Base-by-base conservation (phyloP, 2,113 vertebrate species). In the Coreoperca whiteheadi region DNA sequence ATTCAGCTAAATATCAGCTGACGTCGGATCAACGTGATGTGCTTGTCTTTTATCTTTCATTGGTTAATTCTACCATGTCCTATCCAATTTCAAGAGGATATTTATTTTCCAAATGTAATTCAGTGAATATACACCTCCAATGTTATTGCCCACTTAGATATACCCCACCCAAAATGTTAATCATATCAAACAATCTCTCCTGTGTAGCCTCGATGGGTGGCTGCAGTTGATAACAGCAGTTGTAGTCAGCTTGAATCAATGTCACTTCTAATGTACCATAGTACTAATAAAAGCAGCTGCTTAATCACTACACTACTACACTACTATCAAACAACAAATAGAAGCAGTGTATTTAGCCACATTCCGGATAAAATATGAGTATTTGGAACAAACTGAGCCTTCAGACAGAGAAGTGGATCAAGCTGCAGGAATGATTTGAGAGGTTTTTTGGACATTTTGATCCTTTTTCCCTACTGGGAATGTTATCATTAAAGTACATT, bases 61-160 rank as follows among this genome's bases (percentile, higher is more conserved):
- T 50, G 18, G 41, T 50, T 60, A 50, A 69, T 69, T 48, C 3
- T 0, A 69, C 18, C 7, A 41, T 25, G 10, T 53, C 20, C 32
- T 50, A 16, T 53, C 10, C 5, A 64, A 7, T 65, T 70, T 46
- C 4, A 74, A 25, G 1, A 53, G 15, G 7, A 51, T 9, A 46
- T 43, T 61, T 12, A 30, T 51, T 54, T 46, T 66, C 25, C 32
- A 18, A 69, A 79, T 65, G 6, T n/a, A 79, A 75, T 70, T 46
- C 14, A 41, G 25, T 9, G 3, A 10, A 68, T 32, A 32, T 10
- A 34, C 25, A 43, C 15, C 21, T 15, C 0, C 0, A 53, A 61
- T 16, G 15, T 60, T 20, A 48, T 30, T 73, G 67, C 48, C 28
- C 50, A 54, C 15, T 32, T 56, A n/a, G 56, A 12, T 4, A 10